Evolutionary conservation across 2,113 vertebrate species (phyloP), one percentile per base, ranked within the genome.

Genomic region (Odontophorus gujanensis): DNA sequence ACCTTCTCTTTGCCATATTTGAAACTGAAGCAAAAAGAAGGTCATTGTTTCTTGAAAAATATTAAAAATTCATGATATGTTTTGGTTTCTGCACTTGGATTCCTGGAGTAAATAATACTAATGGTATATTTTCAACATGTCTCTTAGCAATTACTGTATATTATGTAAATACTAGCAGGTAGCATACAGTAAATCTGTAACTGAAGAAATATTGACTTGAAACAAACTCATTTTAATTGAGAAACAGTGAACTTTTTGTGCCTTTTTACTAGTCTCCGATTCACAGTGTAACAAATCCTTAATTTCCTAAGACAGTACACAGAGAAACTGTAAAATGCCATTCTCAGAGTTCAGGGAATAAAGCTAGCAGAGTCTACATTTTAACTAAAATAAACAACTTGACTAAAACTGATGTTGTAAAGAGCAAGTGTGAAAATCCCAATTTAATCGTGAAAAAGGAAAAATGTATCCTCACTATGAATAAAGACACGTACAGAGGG

Each of bases 101-200:
- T 96, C 93, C 93, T 92, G 93, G 79, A 91, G 90, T 96, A 97
- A 96, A 96, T 96, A 96, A 96, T 97, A 89, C 81, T 90, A 96
- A 95, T 77, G 63, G 89, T 85, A 73, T 83, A 93, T 95, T 96
- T 95, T 96, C 95, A 95, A 78, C 74, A 79, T 63, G 91, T 68
- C 79, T 95, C 91, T 93, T 93, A 92, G 94, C 84, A 96, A 95
- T 96, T 96, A 86, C 95, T 95, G 53, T 93, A 89, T 94, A 81
- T 95, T 96, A 95, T 94, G 66, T 93, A 95, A 96, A 97, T 85
- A 94, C 55, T 73, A 87, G 87, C 85, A 96, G 80, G 92, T 95
- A 96, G 74, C 71, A 80, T 96, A 96, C 80, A 92, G 85, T 96
- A 97, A 97, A 93, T 79, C 89, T 93, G 84, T 55, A 97, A 84